These are phyloP conservation scores for Tragelaphus strepsiceros DNA, from an alignment of 2,113 vertebrate species.

Conservation along the genomic window DNA sequence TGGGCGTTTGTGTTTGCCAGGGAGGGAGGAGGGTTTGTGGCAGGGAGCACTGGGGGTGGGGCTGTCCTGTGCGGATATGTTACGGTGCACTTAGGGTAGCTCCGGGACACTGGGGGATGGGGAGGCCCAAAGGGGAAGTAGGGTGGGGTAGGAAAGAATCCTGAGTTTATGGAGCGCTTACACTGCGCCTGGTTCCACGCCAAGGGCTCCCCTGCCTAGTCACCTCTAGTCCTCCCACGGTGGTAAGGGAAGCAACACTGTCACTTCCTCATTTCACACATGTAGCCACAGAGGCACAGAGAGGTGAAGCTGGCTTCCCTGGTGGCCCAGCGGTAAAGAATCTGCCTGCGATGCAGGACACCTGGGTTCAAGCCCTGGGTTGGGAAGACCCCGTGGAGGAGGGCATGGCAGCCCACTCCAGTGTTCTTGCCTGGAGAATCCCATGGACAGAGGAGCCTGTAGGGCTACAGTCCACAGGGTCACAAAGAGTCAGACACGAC, in stretches of 20 bases:
- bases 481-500: not conserved
- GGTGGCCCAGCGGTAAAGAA: not conserved
- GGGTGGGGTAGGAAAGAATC: constrained; percentile 28
- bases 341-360: not conserved
- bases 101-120: not conserved
- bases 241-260: not conserved
- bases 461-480: not conserved
- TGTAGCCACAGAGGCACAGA: not conserved
- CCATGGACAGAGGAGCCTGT: not conserved
- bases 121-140: not conserved
- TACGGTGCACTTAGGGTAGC: not conserved
- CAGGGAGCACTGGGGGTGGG: not conserved
- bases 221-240: not conserved
- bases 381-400: not conserved
- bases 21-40: not conserved
- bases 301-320: not conserved
- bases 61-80: not conserved
- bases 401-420: not conserved
- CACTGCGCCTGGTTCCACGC: not conserved
- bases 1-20: not conserved
- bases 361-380: not conserved
- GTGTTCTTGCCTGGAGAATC: not conserved
- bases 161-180: not conserved
- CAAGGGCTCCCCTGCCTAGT: not conserved
- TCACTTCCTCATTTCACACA: not conserved